Base-by-base conservation (phyloP, 2,888 invertebrate species). In the Eupithecia exiguata region DNA sequence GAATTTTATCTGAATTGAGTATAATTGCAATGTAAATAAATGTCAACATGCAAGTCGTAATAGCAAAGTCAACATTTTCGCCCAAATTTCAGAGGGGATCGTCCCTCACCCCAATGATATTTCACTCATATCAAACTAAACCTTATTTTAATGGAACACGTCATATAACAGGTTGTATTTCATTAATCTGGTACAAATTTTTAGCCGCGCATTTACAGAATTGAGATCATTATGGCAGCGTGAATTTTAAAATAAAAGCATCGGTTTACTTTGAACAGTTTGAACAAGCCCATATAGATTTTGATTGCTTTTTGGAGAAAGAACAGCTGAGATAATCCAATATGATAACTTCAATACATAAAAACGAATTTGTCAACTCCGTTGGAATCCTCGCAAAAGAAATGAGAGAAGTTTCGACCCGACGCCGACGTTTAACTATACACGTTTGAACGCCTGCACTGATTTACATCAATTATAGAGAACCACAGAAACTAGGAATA, bases 31-130 rank as follows among this genome's bases (percentile, higher is more conserved):
- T 84, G 84, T 84, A 89, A 91, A 89, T 87, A 86, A 87, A 87
- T 88, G 88, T 87, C 86, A 88, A 88, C 88, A 88, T 85, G 84
- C 85, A 84, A 84, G 81, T 84, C 81, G 80, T 88, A 89, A 89
- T 86, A 87, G 87, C 83, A 86, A 82, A 88, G 86, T 87, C 86
- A 89, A 90, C 88, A 89, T 86, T 88, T 90, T 89, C 88, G 87
- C 85, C 86, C 83, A 84, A 84, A 85, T 87, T 90, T 89, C 87
- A 87, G 71, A 80, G 79, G 79, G 82, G 80, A 25, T 25, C 21
- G 21, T 80, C 69, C 69, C 58, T 76, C 75, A 76, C 83, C 86
- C 84, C 82, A 77, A 43, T 38, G 9, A 76, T 70, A 43, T 21
- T 25, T 25, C 5, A 30, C 6, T 36, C 76, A 75, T 38, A 16